Base-by-base conservation (phyloP, 2,797 vertebrate species). In the Acridotheres tristis region DNA sequence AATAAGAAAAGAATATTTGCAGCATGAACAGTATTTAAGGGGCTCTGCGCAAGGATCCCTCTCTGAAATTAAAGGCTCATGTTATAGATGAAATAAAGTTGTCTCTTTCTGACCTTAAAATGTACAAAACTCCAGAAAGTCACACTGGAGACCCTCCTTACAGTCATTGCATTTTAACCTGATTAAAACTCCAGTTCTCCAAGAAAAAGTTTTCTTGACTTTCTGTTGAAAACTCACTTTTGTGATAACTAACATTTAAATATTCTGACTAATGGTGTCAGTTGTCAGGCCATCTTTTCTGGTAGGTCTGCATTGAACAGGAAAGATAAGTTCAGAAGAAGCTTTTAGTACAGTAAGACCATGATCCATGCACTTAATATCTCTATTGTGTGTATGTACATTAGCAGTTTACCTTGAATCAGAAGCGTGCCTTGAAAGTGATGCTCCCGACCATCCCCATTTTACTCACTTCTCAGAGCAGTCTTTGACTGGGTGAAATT, bases 391-490 rank as follows among this genome's bases (percentile, higher is more conserved):
- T 47, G 5, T 27, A 43, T 30, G 16, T 40, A 32, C 15, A 30
- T 43, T 29, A 73, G 29, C 34, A 65, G 21, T 22, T 68, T 72
- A 16, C 68, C 82, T 78, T 76, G 34, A 65, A 51, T 18, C 13
- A 48, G 29, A 75, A 58, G 1, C 11, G 3, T 61, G 13, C 14
- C 69, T 93, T 88, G 13, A 43, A 79, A 93, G n/a, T 13, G 1
- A 40, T 0, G 0, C 4, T 72, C 32, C 11, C 18, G 76, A 4
- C 6, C 5, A 34, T 22, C 3, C 8, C 14, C 16, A 25, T 34
- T 73, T 68, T 8, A 61, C 4, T 48, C 8, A 10, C 10, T 42
- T 19, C 26, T 68, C 34, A 66, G 21, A 69, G 19, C 6, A 73
- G 13, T 43, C 30, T 81, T 77, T 4, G 51, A 20, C 50, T 51